Evolutionary conservation across 2,888 invertebrate genomes (phyloP), one percentile per base, ranked within the genome.

Genomic region (Parascotia fuliginaria): DNA sequence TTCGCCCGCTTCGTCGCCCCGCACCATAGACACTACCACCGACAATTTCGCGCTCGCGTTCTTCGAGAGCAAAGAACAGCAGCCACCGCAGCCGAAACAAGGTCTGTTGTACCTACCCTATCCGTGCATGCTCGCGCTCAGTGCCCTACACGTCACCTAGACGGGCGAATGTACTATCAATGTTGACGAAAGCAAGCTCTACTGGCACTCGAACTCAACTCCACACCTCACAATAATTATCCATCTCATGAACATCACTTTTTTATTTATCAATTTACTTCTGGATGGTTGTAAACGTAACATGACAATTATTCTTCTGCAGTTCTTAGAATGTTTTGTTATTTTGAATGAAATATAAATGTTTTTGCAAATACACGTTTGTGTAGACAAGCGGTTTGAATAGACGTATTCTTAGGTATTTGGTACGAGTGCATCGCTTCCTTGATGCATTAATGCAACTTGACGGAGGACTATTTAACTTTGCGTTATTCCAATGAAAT

Each of bases 11-110:
- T 43, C 43, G 87, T 93, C 75, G 89, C 93, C 79, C 92, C 94
- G 82, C 93, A 94, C 94, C 75, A 95, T 96, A 87, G 96, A 95
- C 85, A 95, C 95, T 69, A 95, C 94, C 79, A 94, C 42, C 22
- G 19, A 95, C 63, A 96, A 96, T 84, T 96, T 96, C 86, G 95
- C 96, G 86, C 93, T 96, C 78, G 94, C 95, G 84, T 96, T 96
- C 91, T 96, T 96, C 92, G 96, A 96, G 85, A 89, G 89, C 58
- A 93, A 94, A 56, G 95, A 95, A 75, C 53, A 87, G 65, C 81
- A 91, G 66, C 84, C 91, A 60, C 81, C 89, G 62, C 80, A 78
- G 72, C 79, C 76, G 53, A 81, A 83, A 71, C 79, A 83, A 89
- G 85, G 89, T 89, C 70, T 71, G 83, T 72, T 62, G 42, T 44